Evolutionary conservation across 2,888 invertebrate genomes (phyloP).

Genomic region (Stegana nigrithorax): DNA sequence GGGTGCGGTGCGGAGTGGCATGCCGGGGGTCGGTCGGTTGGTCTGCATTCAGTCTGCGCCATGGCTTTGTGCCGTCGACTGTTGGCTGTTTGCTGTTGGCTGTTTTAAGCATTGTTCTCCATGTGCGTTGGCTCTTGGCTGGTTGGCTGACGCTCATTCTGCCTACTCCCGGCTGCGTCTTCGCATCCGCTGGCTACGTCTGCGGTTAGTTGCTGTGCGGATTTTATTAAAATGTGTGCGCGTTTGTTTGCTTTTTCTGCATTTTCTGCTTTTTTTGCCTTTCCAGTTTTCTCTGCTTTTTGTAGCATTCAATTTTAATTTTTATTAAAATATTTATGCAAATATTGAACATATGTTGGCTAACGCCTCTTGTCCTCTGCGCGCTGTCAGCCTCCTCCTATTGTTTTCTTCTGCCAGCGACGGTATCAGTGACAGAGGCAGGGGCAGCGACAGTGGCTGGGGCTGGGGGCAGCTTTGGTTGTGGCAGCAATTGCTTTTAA

Average conservation of each 20-base stretch:
- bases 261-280: too few species aligned
- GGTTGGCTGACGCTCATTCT: too few species aligned
- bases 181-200: slow-evolving; percentile 19
- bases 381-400: slow-evolving; percentile 8
- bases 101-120: not conserved
- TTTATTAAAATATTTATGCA: slow-evolving; percentile 61
- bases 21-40: too few species aligned
- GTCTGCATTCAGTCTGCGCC: not conserved
- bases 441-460: not conserved
- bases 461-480: not conserved
- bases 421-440: not conserved
- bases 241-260: not conserved
- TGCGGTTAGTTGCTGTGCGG: slow-evolving; percentile 33
- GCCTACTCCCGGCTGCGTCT: not conserved
- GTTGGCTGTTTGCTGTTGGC: not conserved
- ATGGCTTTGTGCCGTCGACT: not conserved
- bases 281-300: not conserved
- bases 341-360: slow-evolving; percentile 56
- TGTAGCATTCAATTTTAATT: slow-evolving; percentile 54
- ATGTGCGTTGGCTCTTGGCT: too few species aligned
- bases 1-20: too few species aligned
- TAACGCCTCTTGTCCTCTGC: slow-evolving; percentile 21
- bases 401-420: slow-evolving; percentile 20
- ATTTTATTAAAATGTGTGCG: slow-evolving; percentile 14
- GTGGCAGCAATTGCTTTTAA: slow-evolving; percentile 39